Base-by-base conservation (phyloP, 2,113 vertebrate species). In the Nematolebias whitei region DNA sequence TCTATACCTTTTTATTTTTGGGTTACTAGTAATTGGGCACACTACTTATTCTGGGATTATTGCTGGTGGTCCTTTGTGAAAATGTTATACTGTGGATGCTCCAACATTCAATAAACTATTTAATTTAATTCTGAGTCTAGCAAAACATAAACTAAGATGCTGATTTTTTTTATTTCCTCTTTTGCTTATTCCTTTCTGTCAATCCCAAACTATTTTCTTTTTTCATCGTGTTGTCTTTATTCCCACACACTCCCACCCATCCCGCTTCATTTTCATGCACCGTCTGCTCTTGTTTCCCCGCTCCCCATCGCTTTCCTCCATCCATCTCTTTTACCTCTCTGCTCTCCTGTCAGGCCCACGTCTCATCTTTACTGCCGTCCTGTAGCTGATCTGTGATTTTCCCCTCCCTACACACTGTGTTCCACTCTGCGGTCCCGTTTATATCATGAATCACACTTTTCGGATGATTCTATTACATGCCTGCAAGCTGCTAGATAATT, bases 401-500 rank as follows among this genome's bases (percentile, higher is more conserved):
- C 49, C 32, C 54, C 61, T 64, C 60, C 45, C 53, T 44, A 39
- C 35, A 15, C 44, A 35, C 44, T 35, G 38, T 23, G 56, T 73
- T 65, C 54, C 41, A 23, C 51, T 65, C 67, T 63, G 68, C 70
- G 68, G 66, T 57, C 52, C 71, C 10, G 68, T 79, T 80, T 68
- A 71, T 65, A 60, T 76, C 74, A 82, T 57, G 69, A 65, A 68
- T 68, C 63, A 63, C 75, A 63, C 74, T 88, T 85, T 72, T 54
- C 35, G 73, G 57, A 66, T 87, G 74, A 89, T 90, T 88, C 70
- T 65, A 88, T 91, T 86, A 90, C 71, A 63, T 68, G 76, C 84
- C 81, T 84, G 62, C 45, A 74, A 67, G 86, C 85, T 67, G 72
- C 78, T 70, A 60, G 65, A 75, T 87, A 80, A 89, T 89, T 87